Conservation (phyloP, 2,888 invertebrate genomes). For the Chloroclysta siterata region DNA sequence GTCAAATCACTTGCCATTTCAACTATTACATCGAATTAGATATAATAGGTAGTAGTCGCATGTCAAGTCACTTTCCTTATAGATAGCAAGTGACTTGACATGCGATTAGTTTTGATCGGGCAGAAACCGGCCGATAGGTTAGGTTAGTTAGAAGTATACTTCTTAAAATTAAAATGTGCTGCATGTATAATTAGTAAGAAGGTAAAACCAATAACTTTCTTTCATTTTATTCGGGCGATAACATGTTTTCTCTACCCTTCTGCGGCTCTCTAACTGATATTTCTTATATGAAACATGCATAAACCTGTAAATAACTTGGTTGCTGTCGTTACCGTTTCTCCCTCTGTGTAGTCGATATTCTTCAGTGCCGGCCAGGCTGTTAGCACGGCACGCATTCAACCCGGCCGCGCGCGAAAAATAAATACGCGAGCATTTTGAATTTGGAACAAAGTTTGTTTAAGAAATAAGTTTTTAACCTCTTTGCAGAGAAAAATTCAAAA, state of each 20-base stretch:
- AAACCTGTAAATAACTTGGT: conserved; percentile 10
- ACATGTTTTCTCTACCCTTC: not conserved
- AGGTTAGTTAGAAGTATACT: too few relatives aligned
- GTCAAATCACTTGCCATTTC: too few relatives aligned
- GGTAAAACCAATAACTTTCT: too few relatives aligned
- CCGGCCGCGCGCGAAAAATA: conserved; percentile 32
- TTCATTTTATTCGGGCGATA: too few relatives aligned
- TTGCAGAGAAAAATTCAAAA: not conserved
- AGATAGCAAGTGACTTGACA: too few relatives aligned
- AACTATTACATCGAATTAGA: too few relatives aligned
- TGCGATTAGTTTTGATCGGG: too few relatives aligned
- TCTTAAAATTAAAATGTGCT: too few relatives aligned
- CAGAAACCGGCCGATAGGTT: too few relatives aligned
- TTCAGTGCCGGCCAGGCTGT: conserved; percentile 41
- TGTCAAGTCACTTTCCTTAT: too few relatives aligned
- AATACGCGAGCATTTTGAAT: conserved; percentile 26
- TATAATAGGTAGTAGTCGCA: too few relatives aligned
- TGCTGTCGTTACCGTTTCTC: conserved; percentile 35
- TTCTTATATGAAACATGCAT: conserved; percentile 1
- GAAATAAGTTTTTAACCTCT: not conserved
- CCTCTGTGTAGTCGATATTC: conserved; percentile 44
- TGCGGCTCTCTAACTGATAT: not conserved
- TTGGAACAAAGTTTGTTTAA: conserved; percentile 9
- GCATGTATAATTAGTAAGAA: too few relatives aligned
- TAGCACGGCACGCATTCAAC: conserved; percentile 29